These are phyloP conservation scores for Zygogramma bicolorata DNA, from an alignment of 2,888 invertebrate genomes.

Conservation along the genomic window DNA sequence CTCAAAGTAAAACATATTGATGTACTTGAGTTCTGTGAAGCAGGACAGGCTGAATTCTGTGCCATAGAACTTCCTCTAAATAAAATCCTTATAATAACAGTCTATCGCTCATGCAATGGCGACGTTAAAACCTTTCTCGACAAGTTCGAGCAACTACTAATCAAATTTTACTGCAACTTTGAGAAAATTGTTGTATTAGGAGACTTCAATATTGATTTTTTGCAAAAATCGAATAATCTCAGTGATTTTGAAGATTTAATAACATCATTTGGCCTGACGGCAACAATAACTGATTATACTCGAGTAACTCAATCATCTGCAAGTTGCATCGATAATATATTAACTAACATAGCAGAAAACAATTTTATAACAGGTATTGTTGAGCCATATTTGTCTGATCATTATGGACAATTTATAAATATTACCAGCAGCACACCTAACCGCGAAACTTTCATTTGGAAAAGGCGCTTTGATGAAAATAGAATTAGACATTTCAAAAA, in stretches of 20 bases:
- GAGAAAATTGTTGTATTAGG: slow-evolving; percentile 8
- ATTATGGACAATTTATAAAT: slow-evolving; percentile 6
- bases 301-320: slow-evolving; percentile 6
- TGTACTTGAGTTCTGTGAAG: slow-evolving; percentile 3
- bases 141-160: slow-evolving; percentile 11
- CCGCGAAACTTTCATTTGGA: slow-evolving; percentile 11
- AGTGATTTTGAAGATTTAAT: background rate
- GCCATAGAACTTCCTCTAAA: slow-evolving; percentile 1
- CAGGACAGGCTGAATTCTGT: slow-evolving; percentile 12
- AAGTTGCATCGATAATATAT: slow-evolving; percentile 9
- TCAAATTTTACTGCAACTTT: slow-evolving; percentile 6
- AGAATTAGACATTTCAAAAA: background rate
- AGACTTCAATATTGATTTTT: too few species aligned
- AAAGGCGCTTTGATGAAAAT: background rate
- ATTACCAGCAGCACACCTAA: background rate
- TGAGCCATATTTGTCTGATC: slow-evolving; percentile 10
- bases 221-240: background rate
- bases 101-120: slow-evolving; percentile 1
- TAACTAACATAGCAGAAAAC: slow-evolving; percentile 5
- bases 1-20: background rate
- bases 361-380: slow-evolving; percentile 1
- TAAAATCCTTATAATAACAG: slow-evolving; percentile 4
- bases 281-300: slow-evolving; percentile 3
- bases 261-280: background rate
- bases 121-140: slow-evolving; percentile 3